Conservation (phyloP, 2,888 invertebrate species). For the Automeris io region DNA sequence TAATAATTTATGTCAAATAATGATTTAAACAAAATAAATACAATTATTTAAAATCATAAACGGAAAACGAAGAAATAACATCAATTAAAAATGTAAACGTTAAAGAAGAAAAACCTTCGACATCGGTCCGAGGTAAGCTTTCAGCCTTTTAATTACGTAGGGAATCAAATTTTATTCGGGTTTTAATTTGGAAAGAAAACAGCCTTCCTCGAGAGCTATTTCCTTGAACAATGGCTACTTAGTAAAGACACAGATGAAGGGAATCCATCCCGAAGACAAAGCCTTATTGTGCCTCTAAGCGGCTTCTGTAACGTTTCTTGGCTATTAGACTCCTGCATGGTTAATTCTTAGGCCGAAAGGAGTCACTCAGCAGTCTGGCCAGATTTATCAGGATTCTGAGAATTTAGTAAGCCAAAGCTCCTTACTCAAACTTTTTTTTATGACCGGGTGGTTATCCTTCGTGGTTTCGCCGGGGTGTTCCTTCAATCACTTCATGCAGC, state of each 20-base stretch:
- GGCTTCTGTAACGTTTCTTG: slow-evolving; percentile 1
- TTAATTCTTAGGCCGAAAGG: slow-evolving; percentile 1
- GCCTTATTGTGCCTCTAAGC: not conserved
- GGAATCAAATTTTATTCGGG: slow-evolving; percentile 1
- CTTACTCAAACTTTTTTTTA: too few relatives aligned
- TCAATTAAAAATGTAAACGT: slow-evolving; percentile 1
- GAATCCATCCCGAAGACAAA: not conserved
- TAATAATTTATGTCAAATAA: too few relatives aligned
- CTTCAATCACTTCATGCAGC: too few relatives aligned
- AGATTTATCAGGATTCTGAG: too few relatives aligned
- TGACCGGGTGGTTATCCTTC: too few relatives aligned
- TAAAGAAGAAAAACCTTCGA: not conserved
- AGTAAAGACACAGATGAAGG: slow-evolving; percentile 1
- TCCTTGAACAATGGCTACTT: slow-evolving; percentile 2
- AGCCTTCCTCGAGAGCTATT: not conserved
- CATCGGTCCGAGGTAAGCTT: not conserved
- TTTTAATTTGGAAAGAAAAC: slow-evolving; percentile 3
- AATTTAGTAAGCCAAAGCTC: too few relatives aligned
- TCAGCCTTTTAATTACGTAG: slow-evolving; percentile 1
- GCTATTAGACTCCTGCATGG: not conserved
- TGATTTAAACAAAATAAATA: too few relatives aligned
- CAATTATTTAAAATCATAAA: not conserved
- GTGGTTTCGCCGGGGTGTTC: too few relatives aligned
- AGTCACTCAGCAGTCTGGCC: too few relatives aligned
- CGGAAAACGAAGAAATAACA: not conserved